Base-by-base conservation (phyloP, 2,888 invertebrate species). In the Drosophila formosana region DNA sequence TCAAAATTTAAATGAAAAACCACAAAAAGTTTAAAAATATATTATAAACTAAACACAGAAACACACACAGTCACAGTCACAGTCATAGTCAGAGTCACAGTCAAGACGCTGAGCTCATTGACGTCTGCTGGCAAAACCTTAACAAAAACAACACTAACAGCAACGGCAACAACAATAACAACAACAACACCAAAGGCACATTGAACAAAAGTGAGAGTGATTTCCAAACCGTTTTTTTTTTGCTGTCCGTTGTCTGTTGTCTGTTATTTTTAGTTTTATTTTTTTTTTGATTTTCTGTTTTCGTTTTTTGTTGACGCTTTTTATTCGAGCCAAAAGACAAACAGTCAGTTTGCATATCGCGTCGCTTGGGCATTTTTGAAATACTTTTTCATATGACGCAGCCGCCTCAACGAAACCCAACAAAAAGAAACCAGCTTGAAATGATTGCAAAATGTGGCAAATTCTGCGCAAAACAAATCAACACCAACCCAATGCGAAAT, bases 171-270 rank as follows among this genome's bases (percentile, higher is more conserved):
- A 64, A 68, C 61, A 64, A 62, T 18, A 18, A 18, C 51, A 58
- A 69, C 57, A 61, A 75, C 56, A 66, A 64, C 47, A 72, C 63
- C 25, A 58, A 72, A 73, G 50, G 68, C 74, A 70, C 75, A 80
- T 85, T 88, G 80, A 86, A 82, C 81, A 88, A 89, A 89, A 89
- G 89, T 89, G 90, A 89, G 89, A 89, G 89, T 90, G 90, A 88
- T 90, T 90, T 88, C 86, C 81, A 86, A 88, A 90, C 78, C 62
- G 75, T 71, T 66, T 72, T 66, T 60, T 13, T 47, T 25, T 23
- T 25, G 72, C 68, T 61, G 56, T 37, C 43, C 49, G 71, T 62
- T 56, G 52, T 65, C 57, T 67, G 71, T 62, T 56, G 52, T 65
- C 57, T 67, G 53, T 62, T 63, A 45, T 51, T 65, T 52, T 57